These are phyloP conservation scores for Dinoponera quadriceps DNA, from an alignment of 1,140 invertebrate genomes.

Conservation along the genomic window DNA sequence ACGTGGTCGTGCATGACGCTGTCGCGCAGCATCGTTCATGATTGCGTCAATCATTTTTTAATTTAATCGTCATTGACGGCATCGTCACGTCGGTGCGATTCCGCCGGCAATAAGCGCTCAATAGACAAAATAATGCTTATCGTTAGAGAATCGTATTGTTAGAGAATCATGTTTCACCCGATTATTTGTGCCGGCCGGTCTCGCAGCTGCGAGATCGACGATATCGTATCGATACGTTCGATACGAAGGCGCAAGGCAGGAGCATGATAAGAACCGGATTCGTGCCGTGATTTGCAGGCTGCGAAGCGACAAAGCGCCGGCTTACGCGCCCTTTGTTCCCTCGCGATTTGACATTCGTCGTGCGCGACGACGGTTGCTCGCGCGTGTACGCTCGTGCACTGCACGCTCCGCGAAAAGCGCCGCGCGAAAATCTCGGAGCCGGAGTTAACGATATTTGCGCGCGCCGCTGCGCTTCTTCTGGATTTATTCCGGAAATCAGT, in stretches of 20 bases:
- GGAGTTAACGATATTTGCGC: constrained; percentile 20
- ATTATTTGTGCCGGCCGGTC: neutral
- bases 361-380: neutral
- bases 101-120: neutral
- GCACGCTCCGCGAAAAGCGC: neutral
- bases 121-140: neutral
- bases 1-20: neutral
- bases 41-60: constrained; percentile 36
- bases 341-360: neutral
- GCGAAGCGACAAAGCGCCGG: constrained; percentile 13
- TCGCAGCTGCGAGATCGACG: neutral
- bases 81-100: constrained; percentile 10
- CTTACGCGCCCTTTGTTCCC: neutral
- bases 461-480: neutral
- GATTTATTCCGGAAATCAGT: constrained; percentile 39
- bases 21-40: neutral
- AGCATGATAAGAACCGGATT: constrained; percentile 25
- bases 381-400: neutral
- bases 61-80: constrained; percentile 26
- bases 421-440: neutral
- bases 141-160: neutral
- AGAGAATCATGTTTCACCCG: neutral
- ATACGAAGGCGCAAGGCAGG: neutral
- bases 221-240: neutral
- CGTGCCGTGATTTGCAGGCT: neutral